A percentile compares a stretch with the other conserved stretches of the same genome.
These are phyloP conservation scores for Tethea ocularis DNA, from an alignment of 2,888 invertebrate genomes.

Conservation along the genomic window DNA sequence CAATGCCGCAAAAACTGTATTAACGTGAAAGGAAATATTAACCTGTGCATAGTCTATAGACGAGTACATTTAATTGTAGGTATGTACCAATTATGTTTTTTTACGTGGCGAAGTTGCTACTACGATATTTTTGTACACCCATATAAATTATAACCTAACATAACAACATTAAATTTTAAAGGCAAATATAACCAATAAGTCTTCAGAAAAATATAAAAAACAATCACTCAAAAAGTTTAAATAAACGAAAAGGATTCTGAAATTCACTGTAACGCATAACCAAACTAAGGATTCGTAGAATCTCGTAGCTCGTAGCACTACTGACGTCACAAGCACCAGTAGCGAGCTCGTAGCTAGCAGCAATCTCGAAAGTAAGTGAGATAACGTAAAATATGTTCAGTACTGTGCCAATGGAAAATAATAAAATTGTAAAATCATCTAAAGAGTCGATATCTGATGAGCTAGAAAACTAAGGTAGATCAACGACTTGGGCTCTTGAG, in stretches of 20 bases:
- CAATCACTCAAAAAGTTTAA: no score
- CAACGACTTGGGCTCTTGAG: no score
- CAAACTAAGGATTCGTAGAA: conserved; percentile 23
- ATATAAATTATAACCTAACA: no score
- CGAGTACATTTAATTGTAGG: conserved; percentile 15
- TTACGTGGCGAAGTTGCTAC: not conserved
- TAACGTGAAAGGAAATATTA: conserved; percentile 47
- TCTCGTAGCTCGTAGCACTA: conserved; percentile 9
- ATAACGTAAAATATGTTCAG: conserved; percentile 1
- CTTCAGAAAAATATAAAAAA: not conserved
- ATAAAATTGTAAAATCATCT: conserved; percentile 24
- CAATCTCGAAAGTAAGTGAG: not conserved
- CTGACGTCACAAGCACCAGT: not conserved
- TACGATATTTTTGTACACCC: no score
- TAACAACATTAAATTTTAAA: no score
- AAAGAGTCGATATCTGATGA: no score
- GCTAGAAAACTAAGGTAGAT: no score
- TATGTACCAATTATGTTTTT: not conserved
- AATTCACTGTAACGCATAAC: conserved; percentile 7
- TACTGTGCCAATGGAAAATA: conserved; percentile 17
- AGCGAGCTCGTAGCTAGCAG: not conserved
- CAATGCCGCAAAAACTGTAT: conserved; percentile 68
- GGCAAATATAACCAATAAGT: no score
- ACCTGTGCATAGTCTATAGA: conserved; percentile 39
- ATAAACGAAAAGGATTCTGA: not conserved